Conservation (phyloP, 1,140 invertebrate species). For the Gryllus bimaculatus region DNA sequence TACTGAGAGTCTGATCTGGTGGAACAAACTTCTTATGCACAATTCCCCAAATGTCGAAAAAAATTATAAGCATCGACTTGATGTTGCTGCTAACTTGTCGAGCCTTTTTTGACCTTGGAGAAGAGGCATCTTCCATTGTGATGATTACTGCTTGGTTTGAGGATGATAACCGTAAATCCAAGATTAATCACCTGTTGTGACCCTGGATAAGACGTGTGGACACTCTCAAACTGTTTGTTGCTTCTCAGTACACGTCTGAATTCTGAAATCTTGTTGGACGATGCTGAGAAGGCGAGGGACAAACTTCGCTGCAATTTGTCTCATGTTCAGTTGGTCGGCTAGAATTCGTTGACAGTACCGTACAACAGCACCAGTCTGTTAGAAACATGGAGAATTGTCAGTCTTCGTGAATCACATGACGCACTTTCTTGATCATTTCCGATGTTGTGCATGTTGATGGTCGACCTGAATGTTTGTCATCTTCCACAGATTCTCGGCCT, state of each 20-base stretch:
- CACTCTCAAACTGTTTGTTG: neutral
- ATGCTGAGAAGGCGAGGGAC: neutral
- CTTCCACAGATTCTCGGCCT: neutral
- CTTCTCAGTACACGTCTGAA: neutral
- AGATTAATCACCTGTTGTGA: neutral
- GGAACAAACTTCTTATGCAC: neutral
- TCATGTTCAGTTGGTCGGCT: neutral
- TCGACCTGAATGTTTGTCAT: neutral
- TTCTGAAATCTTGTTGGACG: neutral
- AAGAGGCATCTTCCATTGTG: neutral
- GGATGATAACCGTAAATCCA: neutral
- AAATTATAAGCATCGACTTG: neutral
- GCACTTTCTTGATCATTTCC: neutral
- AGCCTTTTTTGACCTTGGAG: neutral
- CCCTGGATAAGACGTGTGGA: neutral
- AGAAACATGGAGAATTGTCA: neutral
- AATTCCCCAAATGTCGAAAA: neutral
- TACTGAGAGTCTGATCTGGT: neutral
- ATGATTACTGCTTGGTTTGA: neutral
- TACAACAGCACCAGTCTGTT: neutral
- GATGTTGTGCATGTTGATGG: neutral
- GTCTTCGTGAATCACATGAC: neutral
- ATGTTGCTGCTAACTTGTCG: neutral
- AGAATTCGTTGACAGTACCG: conserved; percentile 6
- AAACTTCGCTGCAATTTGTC: conserved; percentile 10